Base-by-base conservation (phyloP, 1,140 invertebrate genomes). In the Papilio dardanus region DNA sequence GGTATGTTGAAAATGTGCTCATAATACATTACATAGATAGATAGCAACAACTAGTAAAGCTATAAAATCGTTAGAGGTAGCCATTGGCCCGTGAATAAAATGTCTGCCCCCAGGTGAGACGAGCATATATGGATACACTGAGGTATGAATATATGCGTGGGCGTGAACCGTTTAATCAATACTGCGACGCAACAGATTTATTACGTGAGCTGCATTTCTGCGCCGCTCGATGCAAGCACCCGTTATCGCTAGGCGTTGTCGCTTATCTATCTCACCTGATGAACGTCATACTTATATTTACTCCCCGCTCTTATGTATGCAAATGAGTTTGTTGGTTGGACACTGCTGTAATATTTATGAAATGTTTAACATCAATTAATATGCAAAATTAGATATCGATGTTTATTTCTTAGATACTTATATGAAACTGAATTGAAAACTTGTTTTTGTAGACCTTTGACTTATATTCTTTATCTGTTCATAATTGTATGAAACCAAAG, bases 1-100 rank as follows among this genome's bases (percentile, higher is more conserved):
- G 96, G 96, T 97, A 94, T 78, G 79, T 76, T n/a, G 42, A 19
- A 46, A 46, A 46, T 46, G 16, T 46, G 7, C 42, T n/a, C n/a
- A n/a, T n/a, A n/a, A n/a, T n/a, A n/a, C n/a, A n/a, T 19, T 46
- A 0, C 7, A 46, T 46, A 16, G 16, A 1, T 7, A 42, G 5
- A 42, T 42, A 42, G 7, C 42, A 1, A 24, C 7, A 21, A 54
- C 50, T 8, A 28, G 21, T 8, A 24, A 12, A 8, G 19, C 14
- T 54, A 24, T 46, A 46, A 46, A 24, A 50, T 7, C 19, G 19
- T 54, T 54, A 54, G 2, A 24, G 21, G 21, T 54, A 7, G 33
- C 16, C 7, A n/a, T 24, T 16, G 19, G 7, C 3, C 50, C 7
- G 54, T 14, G 5, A 62, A 62, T 62, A 62, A 62, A 28, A 16